Evolutionary conservation across 2,113 vertebrate species (phyloP).

Genomic region (Chroicocephalus ridibundus): DNA sequence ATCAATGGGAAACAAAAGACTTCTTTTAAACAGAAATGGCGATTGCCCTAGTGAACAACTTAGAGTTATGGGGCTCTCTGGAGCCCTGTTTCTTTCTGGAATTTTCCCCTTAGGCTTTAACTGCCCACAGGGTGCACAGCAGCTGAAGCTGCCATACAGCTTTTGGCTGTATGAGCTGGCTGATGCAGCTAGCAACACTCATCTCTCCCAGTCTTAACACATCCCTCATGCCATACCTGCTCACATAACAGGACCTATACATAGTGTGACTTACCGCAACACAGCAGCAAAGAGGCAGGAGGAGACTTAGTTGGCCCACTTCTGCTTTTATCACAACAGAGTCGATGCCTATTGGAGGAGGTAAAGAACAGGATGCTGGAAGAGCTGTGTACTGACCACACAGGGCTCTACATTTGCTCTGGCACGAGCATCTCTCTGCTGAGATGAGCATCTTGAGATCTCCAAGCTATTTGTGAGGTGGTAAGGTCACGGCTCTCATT

Average conservation of each 20-base stretch:
- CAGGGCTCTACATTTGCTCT: neutral
- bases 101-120: neutral
- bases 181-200: neutral
- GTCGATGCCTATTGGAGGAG: neutral
- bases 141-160: neutral
- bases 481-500: neutral
- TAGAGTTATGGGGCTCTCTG: neutral
- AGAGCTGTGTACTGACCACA: neutral
- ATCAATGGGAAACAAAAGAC: neutral
- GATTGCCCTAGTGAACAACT: neutral
- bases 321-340: neutral
- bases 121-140: neutral
- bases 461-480: neutral
- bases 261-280: neutral
- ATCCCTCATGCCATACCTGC: neutral
- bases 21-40: neutral
- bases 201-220: neutral
- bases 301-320: neutral
- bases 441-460: constrained; percentile 14
- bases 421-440: neutral
- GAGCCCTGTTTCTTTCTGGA: neutral
- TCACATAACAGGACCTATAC: neutral
- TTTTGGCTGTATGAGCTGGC: neutral
- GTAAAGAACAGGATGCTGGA: neutral
- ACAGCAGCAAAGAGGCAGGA: neutral